Percentiles rank a stretch among this genome's conserved stretches.
Conservation (phyloP, 1,140 invertebrate genomes). For the Magallana ariakensis region DNA sequence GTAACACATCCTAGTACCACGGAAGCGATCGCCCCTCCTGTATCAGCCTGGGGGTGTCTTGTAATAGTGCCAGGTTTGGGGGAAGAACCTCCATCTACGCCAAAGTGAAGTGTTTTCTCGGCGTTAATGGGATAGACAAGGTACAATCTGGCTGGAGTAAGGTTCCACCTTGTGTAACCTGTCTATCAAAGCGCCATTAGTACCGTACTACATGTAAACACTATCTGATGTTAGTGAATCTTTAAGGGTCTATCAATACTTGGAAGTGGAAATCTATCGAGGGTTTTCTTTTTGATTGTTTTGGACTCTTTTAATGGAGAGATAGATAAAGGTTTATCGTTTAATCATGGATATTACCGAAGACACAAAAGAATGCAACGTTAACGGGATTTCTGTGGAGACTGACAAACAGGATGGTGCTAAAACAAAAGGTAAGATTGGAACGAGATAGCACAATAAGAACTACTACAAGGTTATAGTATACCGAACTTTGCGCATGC, state of each 20-base stretch:
- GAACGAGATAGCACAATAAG: background rate
- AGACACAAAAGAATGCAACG: background rate
- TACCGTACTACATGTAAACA: no score
- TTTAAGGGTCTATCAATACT: no score
- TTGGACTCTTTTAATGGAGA: background rate
- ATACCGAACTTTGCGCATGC: no score
- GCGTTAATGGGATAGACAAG: background rate
- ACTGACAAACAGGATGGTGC: background rate
- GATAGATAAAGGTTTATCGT: background rate
- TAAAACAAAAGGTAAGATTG: background rate
- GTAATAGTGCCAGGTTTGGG: constrained; percentile 1
- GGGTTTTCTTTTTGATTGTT: background rate
- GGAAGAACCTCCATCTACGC: background rate
- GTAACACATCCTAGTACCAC: background rate
- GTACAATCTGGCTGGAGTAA: background rate
- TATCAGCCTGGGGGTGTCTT: background rate
- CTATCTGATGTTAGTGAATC: no score
- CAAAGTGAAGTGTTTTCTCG: constrained; percentile 2
- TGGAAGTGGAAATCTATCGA: no score
- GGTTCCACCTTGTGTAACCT: background rate
- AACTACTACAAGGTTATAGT: no score
- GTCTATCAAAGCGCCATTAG: no score
- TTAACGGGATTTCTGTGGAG: background rate
- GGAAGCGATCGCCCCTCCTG: background rate
- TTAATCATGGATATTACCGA: constrained; percentile 6